Conservation (phyloP, 2,797 vertebrate species). For the Graptemys geographica region DNA sequence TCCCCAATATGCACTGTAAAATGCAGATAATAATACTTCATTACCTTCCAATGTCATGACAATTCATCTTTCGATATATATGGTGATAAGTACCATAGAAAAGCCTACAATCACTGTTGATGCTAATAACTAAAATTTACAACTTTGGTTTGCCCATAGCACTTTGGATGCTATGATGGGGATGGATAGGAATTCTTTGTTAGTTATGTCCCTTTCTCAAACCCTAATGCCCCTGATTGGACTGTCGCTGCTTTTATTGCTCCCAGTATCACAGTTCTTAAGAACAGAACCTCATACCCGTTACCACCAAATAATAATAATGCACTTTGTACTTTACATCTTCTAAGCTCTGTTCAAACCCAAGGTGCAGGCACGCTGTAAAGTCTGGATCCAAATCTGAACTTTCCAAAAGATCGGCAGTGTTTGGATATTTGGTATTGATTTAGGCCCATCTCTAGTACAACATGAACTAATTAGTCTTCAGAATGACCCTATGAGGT, state of each 20-base stretch:
- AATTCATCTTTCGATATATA: background rate
- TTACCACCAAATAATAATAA: conserved; percentile 14
- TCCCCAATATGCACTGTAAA: background rate
- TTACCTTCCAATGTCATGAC: background rate
- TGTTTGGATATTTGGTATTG: background rate
- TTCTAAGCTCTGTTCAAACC: background rate
- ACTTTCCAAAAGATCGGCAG: background rate
- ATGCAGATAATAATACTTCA: background rate
- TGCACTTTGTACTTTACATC: background rate
- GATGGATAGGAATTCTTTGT: background rate
- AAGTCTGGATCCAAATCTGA: background rate
- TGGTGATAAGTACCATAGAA: background rate
- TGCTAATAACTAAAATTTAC: background rate
- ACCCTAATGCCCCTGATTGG: background rate
- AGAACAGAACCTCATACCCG: conserved; percentile 4
- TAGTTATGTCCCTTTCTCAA: background rate
- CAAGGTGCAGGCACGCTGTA: background rate
- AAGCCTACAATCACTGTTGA: background rate
- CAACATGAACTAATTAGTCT: background rate
- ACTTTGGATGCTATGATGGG: background rate
- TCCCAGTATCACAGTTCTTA: conserved; percentile 20
- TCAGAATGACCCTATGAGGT: background rate
- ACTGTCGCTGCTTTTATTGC: background rate
- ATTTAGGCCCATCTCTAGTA: background rate
- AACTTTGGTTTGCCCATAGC: background rate